phyloP scores from a whole-genome alignment of 2,113 vertebrate genomes.

The Centrocercus urophasianus region DNA sequence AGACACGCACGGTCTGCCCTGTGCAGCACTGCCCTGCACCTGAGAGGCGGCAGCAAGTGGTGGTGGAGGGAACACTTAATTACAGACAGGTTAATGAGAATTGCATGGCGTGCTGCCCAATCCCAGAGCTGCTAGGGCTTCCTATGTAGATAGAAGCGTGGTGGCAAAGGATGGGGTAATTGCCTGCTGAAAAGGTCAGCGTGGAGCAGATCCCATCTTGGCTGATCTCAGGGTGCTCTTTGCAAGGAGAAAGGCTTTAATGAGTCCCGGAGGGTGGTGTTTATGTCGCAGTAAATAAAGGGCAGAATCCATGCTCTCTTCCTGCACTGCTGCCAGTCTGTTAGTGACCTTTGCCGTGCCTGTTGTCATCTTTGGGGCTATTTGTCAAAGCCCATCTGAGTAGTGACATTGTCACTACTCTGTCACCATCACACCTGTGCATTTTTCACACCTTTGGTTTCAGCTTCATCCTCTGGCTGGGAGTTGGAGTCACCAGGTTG shows the following conservation, averaged over 20 bases:
- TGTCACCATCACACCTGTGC: background rate
- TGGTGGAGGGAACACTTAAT: background rate
- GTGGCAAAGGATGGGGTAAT: background rate
- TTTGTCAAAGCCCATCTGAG: conserved; percentile 25
- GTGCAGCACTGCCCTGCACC: background rate
- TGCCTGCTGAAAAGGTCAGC: background rate
- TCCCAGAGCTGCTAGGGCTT: too few species aligned
- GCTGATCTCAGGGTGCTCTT: background rate
- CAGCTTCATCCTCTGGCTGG: background rate
- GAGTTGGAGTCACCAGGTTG: rapidly evolving
- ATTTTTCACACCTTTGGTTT: background rate
- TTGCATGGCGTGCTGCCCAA: too few species aligned
- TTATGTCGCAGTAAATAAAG: background rate
- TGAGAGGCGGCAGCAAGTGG: background rate
- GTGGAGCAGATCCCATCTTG: background rate
- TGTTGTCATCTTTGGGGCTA: conserved; percentile 12
- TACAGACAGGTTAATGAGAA: background rate
- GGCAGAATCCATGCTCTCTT: background rate
- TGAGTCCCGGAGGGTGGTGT: background rate
- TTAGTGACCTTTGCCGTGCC: background rate
- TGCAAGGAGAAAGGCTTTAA: background rate
- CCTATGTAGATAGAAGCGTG: background rate
- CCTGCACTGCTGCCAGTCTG: background rate
- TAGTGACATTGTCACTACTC: background rate
- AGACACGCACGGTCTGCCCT: background rate